Conservation (phyloP, 2,113 vertebrate genomes). For the Xenus cinereus region DNA sequence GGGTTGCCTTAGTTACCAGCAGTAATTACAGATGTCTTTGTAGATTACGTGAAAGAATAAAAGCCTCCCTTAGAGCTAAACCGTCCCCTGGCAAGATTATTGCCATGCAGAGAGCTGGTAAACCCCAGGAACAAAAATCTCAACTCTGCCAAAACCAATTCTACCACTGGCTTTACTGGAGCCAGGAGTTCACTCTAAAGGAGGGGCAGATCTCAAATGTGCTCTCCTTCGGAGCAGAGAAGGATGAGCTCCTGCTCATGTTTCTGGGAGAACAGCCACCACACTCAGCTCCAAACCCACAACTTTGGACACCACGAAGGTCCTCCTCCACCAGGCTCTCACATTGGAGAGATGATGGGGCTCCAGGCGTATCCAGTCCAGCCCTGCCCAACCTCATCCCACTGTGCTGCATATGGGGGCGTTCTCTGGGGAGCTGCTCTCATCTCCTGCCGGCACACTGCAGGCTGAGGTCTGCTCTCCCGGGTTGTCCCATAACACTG, state of each 20-base stretch:
- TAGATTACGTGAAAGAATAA: slow-evolving; percentile 25
- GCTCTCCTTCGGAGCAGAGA: neutral
- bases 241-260: neutral
- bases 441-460: neutral
- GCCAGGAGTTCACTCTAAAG: neutral
- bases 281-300: neutral
- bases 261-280: neutral
- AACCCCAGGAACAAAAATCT: slow-evolving; percentile 2
- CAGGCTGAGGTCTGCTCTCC: neutral
- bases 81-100: slow-evolving; percentile 24
- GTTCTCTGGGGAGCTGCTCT: neutral
- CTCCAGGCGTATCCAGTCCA: neutral
- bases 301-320: accelerated
- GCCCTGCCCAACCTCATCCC: neutral
- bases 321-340: neutral
- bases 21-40: slow-evolving; percentile 63
- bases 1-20: slow-evolving; percentile 60
- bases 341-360: neutral
- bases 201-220: neutral
- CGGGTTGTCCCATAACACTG: accelerated
- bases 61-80: slow-evolving; percentile 40
- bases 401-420: neutral
- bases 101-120: neutral
- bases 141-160: neutral
- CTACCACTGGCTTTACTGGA: neutral